A percentile compares a stretch with the other conserved stretches of the same genome.
Evolutionary conservation across 2,113 vertebrate genomes (phyloP).

Genomic region (Epinephelus cyanopodus): DNA sequence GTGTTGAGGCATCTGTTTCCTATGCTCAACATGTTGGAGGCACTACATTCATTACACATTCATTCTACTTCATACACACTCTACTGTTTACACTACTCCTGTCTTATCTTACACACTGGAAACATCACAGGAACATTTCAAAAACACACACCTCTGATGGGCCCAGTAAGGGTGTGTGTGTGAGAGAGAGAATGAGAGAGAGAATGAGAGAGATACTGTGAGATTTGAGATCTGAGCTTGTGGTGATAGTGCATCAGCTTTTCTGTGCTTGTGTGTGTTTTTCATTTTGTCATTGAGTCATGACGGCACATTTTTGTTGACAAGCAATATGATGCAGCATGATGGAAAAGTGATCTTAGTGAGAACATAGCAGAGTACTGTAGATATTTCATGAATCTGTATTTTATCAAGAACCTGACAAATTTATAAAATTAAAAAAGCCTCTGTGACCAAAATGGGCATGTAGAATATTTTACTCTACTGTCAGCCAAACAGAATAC

Average conservation of each 20-base stretch:
- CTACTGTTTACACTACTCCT: slow-evolving; percentile 57
- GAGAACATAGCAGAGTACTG: not conserved
- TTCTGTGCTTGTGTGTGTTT: not conserved
- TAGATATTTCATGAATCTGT: not conserved
- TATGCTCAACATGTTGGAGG: slow-evolving; percentile 60
- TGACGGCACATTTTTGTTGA: not conserved
- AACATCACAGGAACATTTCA: slow-evolving; percentile 56
- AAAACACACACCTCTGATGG: slow-evolving; percentile 60
- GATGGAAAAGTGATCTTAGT: not conserved
- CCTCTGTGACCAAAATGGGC: too few relatives aligned
- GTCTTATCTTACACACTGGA: slow-evolving; percentile 64
- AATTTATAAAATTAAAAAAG: too few relatives aligned
- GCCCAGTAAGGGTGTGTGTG: not conserved
- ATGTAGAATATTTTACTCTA: not conserved
- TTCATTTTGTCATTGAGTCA: not conserved
- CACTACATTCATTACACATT: slow-evolving; percentile 41
- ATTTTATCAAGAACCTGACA: not conserved
- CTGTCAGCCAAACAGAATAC: not conserved
- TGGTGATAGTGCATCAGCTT: not conserved
- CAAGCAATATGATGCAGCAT: not conserved
- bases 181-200: not conserved
- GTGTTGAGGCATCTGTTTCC: slow-evolving; percentile 78
- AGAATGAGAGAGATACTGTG: not conserved
- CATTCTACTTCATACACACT: slow-evolving; percentile 55
- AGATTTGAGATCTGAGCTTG: not conserved